phyloP scores from a whole-genome alignment of 2,797 vertebrate species.

The Alcedo atthis region DNA sequence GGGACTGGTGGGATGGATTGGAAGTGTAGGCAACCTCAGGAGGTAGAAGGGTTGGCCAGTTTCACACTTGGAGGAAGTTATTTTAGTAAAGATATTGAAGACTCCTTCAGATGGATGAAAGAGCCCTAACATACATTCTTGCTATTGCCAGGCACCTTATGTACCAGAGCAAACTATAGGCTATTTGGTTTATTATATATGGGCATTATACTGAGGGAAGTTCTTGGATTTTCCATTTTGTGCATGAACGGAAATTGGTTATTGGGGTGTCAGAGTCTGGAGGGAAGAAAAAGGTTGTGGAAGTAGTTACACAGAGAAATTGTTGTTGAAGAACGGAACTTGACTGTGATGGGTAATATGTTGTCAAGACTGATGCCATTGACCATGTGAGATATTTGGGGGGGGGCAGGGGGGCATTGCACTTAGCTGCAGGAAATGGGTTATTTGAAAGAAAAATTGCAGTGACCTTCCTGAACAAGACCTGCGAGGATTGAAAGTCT shows the following conservation, averaged over 20 bases:
- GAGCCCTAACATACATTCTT: not conserved
- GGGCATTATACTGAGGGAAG: not conserved
- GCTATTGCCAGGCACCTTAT: not conserved
- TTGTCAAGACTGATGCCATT: not conserved
- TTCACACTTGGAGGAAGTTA: not conserved
- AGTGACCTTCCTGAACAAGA: slow-evolving; percentile 28
- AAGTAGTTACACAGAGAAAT: not conserved
- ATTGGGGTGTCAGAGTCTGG: not conserved
- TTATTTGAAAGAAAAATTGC: slow-evolving; percentile 49
- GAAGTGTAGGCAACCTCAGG: not conserved
- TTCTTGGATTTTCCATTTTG: not conserved
- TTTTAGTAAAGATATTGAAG: not conserved
- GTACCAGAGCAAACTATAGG: not conserved
- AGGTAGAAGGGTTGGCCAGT: not conserved
- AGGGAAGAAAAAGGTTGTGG: not conserved
- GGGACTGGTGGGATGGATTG: not conserved
- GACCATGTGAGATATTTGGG: not conserved
- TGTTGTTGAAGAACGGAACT: not conserved
- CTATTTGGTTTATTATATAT: not conserved
- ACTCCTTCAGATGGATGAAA: not conserved
- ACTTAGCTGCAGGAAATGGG: slow-evolving; percentile 29
- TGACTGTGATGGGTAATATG: not conserved
- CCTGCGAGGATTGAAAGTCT: slow-evolving; percentile 37
- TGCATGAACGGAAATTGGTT: not conserved
- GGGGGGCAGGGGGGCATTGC: not conserved